These are phyloP conservation scores for Hoplodrina ambigua DNA, from an alignment of 2,888 invertebrate genomes.

Conservation along the genomic window DNA sequence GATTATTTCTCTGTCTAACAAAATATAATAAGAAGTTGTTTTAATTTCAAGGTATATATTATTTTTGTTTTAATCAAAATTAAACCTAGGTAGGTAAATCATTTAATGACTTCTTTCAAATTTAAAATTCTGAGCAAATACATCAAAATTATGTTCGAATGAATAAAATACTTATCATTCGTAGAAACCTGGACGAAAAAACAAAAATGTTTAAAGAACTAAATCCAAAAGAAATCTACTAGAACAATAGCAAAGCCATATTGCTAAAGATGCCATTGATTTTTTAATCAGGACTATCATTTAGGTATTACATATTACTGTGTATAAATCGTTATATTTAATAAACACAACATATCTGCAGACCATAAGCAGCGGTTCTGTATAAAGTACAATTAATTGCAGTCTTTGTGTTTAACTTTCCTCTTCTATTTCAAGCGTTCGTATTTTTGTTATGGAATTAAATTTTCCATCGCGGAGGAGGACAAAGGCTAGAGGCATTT, in stretches of 20 bases:
- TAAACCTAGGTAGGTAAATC: neutral
- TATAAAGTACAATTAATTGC: conserved; percentile 21
- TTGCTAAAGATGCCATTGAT: neutral
- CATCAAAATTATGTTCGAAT: neutral
- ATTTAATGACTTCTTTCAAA: neutral
- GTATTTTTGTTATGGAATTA: conserved; percentile 40
- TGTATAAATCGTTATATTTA: neutral
- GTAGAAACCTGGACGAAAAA: neutral
- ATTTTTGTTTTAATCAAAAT: neutral
- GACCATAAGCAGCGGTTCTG: neutral
- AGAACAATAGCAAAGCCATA: neutral
- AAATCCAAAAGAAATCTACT: neutral
- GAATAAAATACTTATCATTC: neutral
- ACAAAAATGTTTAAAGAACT: neutral
- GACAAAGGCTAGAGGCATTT: conserved; percentile 22
- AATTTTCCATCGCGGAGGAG: conserved; percentile 3
- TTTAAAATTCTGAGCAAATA: too few species aligned
- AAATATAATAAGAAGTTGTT: too few species aligned
- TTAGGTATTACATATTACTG: too few species aligned
- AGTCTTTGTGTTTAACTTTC: conserved; percentile 23
- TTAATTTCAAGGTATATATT: neutral
- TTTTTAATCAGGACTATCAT: too few species aligned
- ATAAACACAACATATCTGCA: neutral
- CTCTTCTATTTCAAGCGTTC: conserved; percentile 18
- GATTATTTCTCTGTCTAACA: neutral